Evolutionary conservation across 2,888 invertebrate genomes (phyloP).

Genomic region (Xanthia togata): DNA sequence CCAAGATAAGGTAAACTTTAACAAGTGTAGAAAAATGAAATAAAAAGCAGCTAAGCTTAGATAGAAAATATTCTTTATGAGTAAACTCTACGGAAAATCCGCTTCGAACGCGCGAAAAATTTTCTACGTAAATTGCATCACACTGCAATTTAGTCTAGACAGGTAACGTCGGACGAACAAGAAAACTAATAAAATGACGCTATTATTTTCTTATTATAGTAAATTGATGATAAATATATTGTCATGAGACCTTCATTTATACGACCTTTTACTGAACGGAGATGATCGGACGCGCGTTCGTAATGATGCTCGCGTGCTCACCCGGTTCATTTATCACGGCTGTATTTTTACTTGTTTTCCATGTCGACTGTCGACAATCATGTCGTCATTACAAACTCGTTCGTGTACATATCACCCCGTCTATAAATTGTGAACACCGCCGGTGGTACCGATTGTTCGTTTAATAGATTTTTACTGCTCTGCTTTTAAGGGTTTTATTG

Average conservation of each 20-base stretch:
- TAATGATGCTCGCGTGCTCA: slow-evolving; percentile 85
- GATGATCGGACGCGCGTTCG: slow-evolving; percentile 68
- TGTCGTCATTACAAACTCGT: slow-evolving; percentile 88
- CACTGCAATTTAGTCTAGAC: slow-evolving; percentile 61
- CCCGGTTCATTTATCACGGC: slow-evolving; percentile 84
- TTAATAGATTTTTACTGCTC: slow-evolving; percentile 85
- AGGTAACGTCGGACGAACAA: slow-evolving; percentile 41
- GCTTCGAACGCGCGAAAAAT: slow-evolving; percentile 40
- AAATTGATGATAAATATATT: slow-evolving; percentile 57
- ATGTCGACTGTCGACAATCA: slow-evolving; percentile 88
- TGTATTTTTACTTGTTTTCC: slow-evolving; percentile 88
- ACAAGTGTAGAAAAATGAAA: slow-evolving; percentile 2
- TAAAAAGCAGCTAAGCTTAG: slow-evolving; percentile 27
- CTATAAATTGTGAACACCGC: slow-evolving; percentile 88
- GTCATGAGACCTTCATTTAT: slow-evolving; percentile 59
- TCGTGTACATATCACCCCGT: slow-evolving; percentile 84
- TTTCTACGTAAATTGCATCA: slow-evolving; percentile 54
- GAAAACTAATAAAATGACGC: slow-evolving; percentile 48
- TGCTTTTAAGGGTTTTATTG: slow-evolving; percentile 73
- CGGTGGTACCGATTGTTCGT: slow-evolving; percentile 83
- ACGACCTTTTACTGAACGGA: slow-evolving; percentile 57
- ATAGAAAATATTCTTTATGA: slow-evolving; percentile 31
- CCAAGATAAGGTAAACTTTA: background rate
- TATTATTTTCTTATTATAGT: slow-evolving; percentile 60
- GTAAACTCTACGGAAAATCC: slow-evolving; percentile 33